A percentile compares a stretch with the other conserved stretches of the same genome.
These are phyloP conservation scores for Petromus typicus DNA, from an alignment of 2,113 vertebrate species.

Conservation along the genomic window DNA sequence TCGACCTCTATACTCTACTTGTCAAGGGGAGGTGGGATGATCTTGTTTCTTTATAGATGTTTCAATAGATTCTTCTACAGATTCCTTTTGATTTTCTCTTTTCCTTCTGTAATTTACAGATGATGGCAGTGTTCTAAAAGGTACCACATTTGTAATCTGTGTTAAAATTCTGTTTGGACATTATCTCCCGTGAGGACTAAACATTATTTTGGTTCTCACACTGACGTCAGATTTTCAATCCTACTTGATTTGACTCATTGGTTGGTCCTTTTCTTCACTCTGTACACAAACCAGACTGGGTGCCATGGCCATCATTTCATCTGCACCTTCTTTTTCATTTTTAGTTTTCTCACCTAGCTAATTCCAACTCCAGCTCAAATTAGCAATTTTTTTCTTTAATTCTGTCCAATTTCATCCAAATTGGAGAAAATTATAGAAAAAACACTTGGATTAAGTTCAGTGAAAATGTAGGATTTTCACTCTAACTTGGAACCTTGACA, in stretches of 20 bases:
- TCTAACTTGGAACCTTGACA: not conserved
- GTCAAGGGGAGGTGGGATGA: not conserved
- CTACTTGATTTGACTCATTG: not conserved
- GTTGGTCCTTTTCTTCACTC: not conserved
- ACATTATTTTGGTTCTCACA: not conserved
- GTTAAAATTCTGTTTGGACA: not conserved
- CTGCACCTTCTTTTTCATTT: not conserved
- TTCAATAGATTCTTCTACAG: not conserved
- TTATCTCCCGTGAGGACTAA: not conserved
- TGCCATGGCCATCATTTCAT: not conserved
- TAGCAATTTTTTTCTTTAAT: conserved; percentile 36
- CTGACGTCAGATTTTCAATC: not conserved
- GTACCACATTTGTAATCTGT: not conserved
- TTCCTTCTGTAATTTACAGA: not conserved
- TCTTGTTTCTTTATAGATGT: not conserved
- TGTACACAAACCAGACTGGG: not conserved
- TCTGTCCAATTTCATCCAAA: not conserved
- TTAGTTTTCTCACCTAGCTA: not conserved
- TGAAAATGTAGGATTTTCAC: not conserved
- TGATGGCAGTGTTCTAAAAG: not conserved
- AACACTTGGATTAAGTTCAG: not conserved
- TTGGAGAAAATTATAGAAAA: conserved; percentile 6
- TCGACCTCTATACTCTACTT: not conserved
- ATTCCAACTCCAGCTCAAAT: not conserved
- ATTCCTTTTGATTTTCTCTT: not conserved